Evolutionary conservation across 2,888 invertebrate genomes (phyloP).

Genomic region (Poecilus cupreus): DNA sequence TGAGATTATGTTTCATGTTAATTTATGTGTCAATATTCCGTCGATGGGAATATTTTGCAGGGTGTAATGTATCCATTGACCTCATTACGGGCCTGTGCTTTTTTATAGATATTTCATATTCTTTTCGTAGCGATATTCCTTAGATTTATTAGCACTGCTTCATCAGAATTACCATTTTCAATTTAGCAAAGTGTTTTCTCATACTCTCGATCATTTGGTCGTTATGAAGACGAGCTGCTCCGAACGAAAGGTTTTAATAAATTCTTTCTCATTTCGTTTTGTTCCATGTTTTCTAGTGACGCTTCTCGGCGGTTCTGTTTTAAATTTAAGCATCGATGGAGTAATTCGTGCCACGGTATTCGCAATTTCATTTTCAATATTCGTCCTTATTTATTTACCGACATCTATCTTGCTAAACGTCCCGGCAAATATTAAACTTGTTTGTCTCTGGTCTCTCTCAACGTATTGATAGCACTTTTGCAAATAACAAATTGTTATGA

Average conservation of each 20-base stretch:
- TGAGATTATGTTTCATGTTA: background rate
- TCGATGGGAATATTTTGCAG: background rate
- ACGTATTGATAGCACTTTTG: background rate
- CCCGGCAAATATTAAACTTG: slow-evolving; percentile 40
- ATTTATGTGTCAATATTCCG: background rate
- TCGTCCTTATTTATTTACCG: slow-evolving; percentile 49
- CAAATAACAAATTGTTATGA: slow-evolving; percentile 21
- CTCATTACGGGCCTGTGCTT: slow-evolving; percentile 28
- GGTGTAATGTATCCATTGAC: slow-evolving; percentile 1
- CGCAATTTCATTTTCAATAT: slow-evolving; percentile 55
- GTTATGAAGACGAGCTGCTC: slow-evolving; percentile 64
- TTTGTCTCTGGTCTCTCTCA: slow-evolving; percentile 25
- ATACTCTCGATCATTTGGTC: slow-evolving; percentile 68
- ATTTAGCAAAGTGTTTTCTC: slow-evolving; percentile 70
- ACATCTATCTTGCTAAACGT: slow-evolving; percentile 38
- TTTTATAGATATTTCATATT: slow-evolving; percentile 52
- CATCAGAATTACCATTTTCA: slow-evolving; percentile 72
- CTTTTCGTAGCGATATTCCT: slow-evolving; percentile 49
- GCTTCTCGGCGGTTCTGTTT: slow-evolving; percentile 42
- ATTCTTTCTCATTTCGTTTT: slow-evolving; percentile 65
- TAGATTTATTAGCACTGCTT: slow-evolving; percentile 69
- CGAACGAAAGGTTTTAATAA: slow-evolving; percentile 64
- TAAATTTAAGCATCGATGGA: slow-evolving; percentile 53
- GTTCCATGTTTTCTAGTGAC: slow-evolving; percentile 53
- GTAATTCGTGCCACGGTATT: slow-evolving; percentile 47